These are phyloP conservation scores for Drosophila rubida DNA, from an alignment of 2,888 invertebrate species.

Conservation along the genomic window DNA sequence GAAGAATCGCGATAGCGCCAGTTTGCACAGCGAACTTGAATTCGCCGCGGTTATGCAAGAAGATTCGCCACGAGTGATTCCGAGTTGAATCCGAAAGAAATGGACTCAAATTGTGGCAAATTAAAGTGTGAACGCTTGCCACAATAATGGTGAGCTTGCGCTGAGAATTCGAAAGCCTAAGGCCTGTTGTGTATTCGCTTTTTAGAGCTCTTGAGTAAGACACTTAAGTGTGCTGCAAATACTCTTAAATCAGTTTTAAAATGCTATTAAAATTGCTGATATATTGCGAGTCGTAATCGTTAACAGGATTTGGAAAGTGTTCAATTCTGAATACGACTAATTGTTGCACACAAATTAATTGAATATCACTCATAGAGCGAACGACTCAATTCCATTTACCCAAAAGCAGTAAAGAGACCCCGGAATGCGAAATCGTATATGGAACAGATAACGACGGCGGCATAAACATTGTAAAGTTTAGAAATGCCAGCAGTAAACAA, in stretches of 20 bases:
- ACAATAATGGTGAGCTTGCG: neutral
- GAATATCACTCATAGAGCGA: too few species aligned
- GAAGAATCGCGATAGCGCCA: constrained; percentile 23
- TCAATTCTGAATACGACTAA: too few species aligned
- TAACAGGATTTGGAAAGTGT: too few species aligned
- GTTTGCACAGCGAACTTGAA: constrained; percentile 38
- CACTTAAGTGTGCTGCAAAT: neutral
- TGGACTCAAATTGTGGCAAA: neutral
- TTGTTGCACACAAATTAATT: too few species aligned
- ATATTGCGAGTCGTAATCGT: too few species aligned
- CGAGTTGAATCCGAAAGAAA: neutral
- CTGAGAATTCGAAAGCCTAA: neutral
- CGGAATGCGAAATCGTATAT: too few species aligned
- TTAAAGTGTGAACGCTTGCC: neutral
- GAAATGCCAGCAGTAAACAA: neutral
- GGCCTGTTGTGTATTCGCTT: neutral
- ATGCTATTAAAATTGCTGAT: too few species aligned
- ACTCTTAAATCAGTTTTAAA: too few species aligned
- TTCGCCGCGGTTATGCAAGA: constrained; percentile 37
- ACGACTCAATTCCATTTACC: too few species aligned
- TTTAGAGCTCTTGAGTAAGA: neutral
- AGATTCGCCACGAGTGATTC: constrained; percentile 5
- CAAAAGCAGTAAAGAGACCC: too few species aligned
- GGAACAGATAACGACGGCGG: too few species aligned
- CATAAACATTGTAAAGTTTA: too few species aligned